Evolutionary conservation across 2,888 invertebrate genomes (phyloP), one percentile per base, ranked within the genome.

Genomic region (Chaetoderma sp.): DNA sequence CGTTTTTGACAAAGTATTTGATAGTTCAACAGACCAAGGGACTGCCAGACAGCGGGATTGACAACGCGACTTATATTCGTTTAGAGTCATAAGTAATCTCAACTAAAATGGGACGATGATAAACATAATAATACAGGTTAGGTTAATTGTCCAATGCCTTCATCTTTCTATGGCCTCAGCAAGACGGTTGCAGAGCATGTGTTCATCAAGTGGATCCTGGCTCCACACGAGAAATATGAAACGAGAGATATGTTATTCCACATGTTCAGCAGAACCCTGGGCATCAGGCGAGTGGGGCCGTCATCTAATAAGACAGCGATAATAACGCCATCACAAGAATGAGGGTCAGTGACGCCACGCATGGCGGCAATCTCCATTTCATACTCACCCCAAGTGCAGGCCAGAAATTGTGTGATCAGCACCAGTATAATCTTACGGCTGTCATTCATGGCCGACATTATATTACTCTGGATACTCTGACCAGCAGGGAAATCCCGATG

Each of bases 341-440:
- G 36, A 6, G 33, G 21, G 2, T 56, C 56, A 6, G 33, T 16
- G 2, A 56, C 18, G 2, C 25, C 33, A 16, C 39, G 33, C 56
- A 56, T 56, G 33, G 21, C 36, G 4, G 56, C 56, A 18, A 36
- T 36, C 25, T 56, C 23, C 8, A 56, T 56, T 25, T 56, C 56
- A 18, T 21, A 36, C 16, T 33, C 18, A 16, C 56, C 33, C 36
- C 39, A 56, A 5, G 33, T 56, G 21, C 36, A 23, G 13, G 6
- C 10, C 28, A 56, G 10, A 16, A 56, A 56, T 18, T 56, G 8
- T 13, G 13, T 8, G 39, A 23, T 56, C 13, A 56, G 33, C 2
- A 36, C 56, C 1, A 56, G 25, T 13, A 56, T 39, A 3, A 39
- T 33, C 23, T 56, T 56, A 2, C 56, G n/a, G 25, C 56, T 56